Percentiles rank a stretch among this genome's conserved stretches.
Conservation (phyloP, 1,140 invertebrate species). For the Steinernema khuongi region DNA sequence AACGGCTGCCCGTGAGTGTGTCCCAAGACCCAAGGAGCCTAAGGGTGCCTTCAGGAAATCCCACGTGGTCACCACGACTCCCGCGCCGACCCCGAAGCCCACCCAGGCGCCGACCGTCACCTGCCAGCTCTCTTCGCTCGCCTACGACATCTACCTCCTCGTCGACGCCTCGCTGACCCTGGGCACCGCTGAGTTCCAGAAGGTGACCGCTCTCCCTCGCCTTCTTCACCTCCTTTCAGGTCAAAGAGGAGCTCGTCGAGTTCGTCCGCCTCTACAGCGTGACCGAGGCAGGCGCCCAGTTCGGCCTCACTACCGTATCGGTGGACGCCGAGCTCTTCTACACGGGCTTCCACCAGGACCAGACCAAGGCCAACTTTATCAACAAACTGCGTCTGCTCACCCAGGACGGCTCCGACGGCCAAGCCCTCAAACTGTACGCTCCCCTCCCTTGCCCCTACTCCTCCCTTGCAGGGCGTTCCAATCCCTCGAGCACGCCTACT, state of each 20-base stretch:
- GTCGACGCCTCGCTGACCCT: slow-evolving; percentile 21
- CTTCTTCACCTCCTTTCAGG: slow-evolving; percentile 12
- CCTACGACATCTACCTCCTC: slow-evolving; percentile 34
- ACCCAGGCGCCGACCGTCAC: slow-evolving; percentile 22
- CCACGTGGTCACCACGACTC: slow-evolving; percentile 19
- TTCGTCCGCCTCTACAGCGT: slow-evolving; percentile 18
- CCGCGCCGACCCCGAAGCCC: slow-evolving; percentile 16
- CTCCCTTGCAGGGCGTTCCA: slow-evolving; percentile 16
- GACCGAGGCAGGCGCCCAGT: slow-evolving; percentile 21
- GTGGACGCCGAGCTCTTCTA: slow-evolving; percentile 25
- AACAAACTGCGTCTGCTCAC: background rate
- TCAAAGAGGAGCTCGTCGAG: slow-evolving; percentile 21
- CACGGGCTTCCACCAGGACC: slow-evolving; percentile 23
- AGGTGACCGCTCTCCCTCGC: background rate
- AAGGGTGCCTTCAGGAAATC: background rate
- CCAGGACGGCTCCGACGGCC: slow-evolving; percentile 24
- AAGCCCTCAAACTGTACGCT: slow-evolving; percentile 28
- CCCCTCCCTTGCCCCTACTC: no score
- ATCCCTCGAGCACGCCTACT: slow-evolving; percentile 22
- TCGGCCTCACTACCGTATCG: slow-evolving; percentile 25
- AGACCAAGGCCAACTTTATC: background rate
- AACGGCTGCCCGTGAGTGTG: slow-evolving; percentile 25
- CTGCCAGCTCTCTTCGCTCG: slow-evolving; percentile 15
- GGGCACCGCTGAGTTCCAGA: slow-evolving; percentile 11
- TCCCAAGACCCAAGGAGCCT: background rate